Base-by-base conservation (phyloP, 1,140 invertebrate genomes). In the Drosophila ambigua region DNA sequence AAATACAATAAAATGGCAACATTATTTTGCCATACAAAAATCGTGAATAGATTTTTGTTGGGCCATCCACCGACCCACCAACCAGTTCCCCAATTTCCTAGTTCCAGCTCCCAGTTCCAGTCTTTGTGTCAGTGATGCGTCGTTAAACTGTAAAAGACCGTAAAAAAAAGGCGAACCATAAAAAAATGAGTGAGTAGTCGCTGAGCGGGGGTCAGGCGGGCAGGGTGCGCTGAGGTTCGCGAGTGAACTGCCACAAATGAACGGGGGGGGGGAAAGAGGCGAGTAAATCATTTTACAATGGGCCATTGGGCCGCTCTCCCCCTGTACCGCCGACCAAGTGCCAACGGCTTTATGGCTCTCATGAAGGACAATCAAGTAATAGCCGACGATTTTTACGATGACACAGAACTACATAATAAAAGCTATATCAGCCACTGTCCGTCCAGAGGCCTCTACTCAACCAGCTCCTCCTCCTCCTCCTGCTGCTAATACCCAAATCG, bases 241-340 rank as follows among this genome's bases (percentile, higher is more conserved):
- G 16, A 16, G 16, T 16, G 0, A 16, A 74, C 45, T 44, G 73
- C 55, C 75, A 62, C 75, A 83, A 83, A 83, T 79, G 80, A 72
- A 59, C 26, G 62, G 63, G 54, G 23, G 45, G 44, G 9, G 23
- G 23, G 3, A 26, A 26, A 2, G 46, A 61, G 73, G 78, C 81
- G 78, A 87, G 82, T 85, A 85, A 85, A 85, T 85, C 82, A 85
- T 85, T 85, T 87, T 85, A 85, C 82, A 85, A 85, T 85, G 78
- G 82, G 48, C 48, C 74, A 48, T 67, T 67, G 73, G 73, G 79
- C 63, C 35, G 2, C 11, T 16, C 4, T 24, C 9, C 8, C n/a
- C 15, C 15, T 2, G 28, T 4, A 0, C 9, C 9, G 31, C 35
- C 11, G 1, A 11, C 11, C 4, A 39, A 39, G 35, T 39, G 67